Percentiles rank a stretch among this genome's conserved stretches.
Conservation (phyloP, 2,797 vertebrate species). For the Gobionotothen gibberifrons region DNA sequence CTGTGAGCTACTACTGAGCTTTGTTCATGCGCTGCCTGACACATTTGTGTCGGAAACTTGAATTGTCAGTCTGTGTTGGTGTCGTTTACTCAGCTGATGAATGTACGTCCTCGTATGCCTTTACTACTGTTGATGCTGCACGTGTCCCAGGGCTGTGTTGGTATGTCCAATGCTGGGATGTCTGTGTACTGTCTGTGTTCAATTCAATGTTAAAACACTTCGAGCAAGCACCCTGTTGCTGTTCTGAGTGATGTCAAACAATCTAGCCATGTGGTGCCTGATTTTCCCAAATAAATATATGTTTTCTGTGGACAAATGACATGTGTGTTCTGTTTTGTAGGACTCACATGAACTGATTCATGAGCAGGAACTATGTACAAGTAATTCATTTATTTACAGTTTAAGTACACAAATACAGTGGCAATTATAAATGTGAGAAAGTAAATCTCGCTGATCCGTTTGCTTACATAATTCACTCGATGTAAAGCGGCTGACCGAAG, state of each 20-base stretch:
- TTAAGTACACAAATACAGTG: conserved; percentile 90
- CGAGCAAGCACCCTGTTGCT: not conserved
- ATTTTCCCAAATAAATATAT: conserved; percentile 26
- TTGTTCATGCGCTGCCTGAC: not conserved
- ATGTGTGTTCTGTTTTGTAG: not conserved
- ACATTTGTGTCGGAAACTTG: not conserved
- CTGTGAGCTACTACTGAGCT: not conserved
- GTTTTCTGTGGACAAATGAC: conserved; percentile 16
- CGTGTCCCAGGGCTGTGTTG: not conserved
- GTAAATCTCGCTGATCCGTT: conserved; percentile 75
- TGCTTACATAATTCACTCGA: conserved; percentile 76
- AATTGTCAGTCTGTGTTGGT: not conserved
- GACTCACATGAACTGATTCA: not conserved
- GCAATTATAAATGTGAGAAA: conserved; percentile 85
- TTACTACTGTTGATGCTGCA: not conserved
- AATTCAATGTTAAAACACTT: not conserved
- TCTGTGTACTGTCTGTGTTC: not conserved
- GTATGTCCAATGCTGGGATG: not conserved
- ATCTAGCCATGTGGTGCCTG: not conserved
- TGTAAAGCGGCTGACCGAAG: conserved; percentile 57
- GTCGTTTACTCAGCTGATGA: conserved; percentile 5
- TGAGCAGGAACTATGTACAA: conserved; percentile 74
- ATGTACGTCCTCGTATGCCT: not conserved
- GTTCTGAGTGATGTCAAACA: conserved; percentile 9
- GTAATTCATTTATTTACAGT: conserved; percentile 95